phyloP scores from a whole-genome alignment of 2,797 vertebrate species.

The Momotus momota region DNA sequence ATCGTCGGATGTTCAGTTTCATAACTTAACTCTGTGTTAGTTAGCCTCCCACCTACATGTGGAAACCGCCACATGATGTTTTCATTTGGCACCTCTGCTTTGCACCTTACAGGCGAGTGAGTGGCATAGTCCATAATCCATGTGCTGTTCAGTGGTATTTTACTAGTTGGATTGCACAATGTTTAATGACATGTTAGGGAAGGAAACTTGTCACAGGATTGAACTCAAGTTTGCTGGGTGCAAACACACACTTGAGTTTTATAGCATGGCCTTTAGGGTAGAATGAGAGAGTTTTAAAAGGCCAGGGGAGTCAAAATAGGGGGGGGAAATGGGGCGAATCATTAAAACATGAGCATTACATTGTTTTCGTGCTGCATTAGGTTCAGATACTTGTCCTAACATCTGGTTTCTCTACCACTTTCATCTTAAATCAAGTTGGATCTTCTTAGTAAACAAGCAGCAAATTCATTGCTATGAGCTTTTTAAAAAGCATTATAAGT shows the following conservation, averaged over 20 bases:
- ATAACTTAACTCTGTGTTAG: not conserved
- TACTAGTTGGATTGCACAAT: not conserved
- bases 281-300: constrained; percentile 46
- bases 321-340: not conserved
- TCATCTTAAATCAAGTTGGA: constrained; percentile 74
- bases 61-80: not conserved
- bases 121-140: not conserved
- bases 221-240: not conserved
- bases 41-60: not conserved
- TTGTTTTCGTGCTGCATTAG: constrained; percentile 6
- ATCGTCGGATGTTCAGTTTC: not conserved
- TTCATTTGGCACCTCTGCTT: not conserved
- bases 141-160: not conserved
- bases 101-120: not conserved
- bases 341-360: constrained; percentile 37
- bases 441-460: constrained; percentile 78
- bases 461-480: constrained; percentile 72
- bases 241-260: constrained; percentile 24
- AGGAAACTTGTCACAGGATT: not conserved
- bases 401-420: constrained; percentile 73
- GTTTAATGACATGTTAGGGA: not conserved
- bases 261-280: constrained; percentile 12
- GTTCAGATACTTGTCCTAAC: constrained; percentile 66
- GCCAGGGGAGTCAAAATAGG: not conserved
- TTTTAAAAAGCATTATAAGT: constrained; percentile 76